Percentiles rank a stretch among this genome's conserved stretches.
Conservation (phyloP, 2,113 vertebrate genomes). For the Dendrocopos noguchii region DNA sequence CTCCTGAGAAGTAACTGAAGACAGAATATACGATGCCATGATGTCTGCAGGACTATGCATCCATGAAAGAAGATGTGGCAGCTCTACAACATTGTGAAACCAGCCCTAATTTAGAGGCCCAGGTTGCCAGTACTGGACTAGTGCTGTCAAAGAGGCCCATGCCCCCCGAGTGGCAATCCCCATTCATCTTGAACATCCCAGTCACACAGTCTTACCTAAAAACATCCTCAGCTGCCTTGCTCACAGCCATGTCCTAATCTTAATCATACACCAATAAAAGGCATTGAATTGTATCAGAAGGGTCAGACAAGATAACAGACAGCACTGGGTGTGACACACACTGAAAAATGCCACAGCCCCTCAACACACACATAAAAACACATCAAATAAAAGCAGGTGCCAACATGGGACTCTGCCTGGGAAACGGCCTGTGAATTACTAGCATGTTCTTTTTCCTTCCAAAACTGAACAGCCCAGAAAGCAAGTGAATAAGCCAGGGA, state of each 20-base stretch:
- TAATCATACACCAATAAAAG: not conserved
- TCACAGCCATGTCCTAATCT: not conserved
- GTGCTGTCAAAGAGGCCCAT: not conserved
- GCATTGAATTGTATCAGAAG: constrained; percentile 17
- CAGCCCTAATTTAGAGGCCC: not conserved
- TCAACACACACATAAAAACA: not conserved
- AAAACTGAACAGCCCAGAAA: not conserved
- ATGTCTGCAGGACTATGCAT: not conserved
- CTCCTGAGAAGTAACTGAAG: not conserved
- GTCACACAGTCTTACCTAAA: not conserved
- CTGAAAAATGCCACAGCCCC: not conserved
- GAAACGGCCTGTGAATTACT: not conserved
- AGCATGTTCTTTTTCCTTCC: not conserved
- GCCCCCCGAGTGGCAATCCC: not conserved
- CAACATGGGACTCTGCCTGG: not conserved
- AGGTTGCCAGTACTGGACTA: not conserved
- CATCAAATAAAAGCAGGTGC: not conserved
- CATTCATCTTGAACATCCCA: not conserved
- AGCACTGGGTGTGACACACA: not conserved
- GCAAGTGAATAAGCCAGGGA: not conserved
- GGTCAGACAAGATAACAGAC: not conserved
- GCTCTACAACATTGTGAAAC: not conserved
- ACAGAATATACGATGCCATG: not conserved
- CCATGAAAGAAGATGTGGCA: not conserved
- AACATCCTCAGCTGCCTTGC: not conserved